Conservation (phyloP, 1,140 invertebrate species). For the Danaus plexippus region DNA sequence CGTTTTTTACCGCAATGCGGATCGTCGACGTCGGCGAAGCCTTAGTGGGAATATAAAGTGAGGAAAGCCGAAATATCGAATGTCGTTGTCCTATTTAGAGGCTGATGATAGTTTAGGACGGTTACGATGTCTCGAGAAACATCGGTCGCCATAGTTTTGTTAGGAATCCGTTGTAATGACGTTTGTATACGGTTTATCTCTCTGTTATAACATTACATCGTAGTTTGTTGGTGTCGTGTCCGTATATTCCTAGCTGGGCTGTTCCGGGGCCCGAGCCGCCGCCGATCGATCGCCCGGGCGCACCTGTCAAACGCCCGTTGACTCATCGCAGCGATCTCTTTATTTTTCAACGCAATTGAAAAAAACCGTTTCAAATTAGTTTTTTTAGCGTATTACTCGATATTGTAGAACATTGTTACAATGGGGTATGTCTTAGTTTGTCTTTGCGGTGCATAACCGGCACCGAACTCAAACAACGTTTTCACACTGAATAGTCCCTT, state of each 20-base stretch:
- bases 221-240: slow-evolving; percentile 10
- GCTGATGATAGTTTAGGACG: slow-evolving; percentile 14
- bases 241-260: slow-evolving; percentile 15
- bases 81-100: slow-evolving; percentile 3
- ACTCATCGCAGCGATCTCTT: slow-evolving; percentile 49
- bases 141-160: slow-evolving; percentile 58
- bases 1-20: slow-evolving; percentile 72
- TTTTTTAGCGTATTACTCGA: too few species aligned
- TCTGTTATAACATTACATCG: slow-evolving; percentile 1
- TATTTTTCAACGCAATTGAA: slow-evolving; percentile 56
- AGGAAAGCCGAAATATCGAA: slow-evolving; percentile 3
- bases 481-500: too few species aligned
- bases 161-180: slow-evolving; percentile 63
- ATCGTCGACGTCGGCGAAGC: slow-evolving; percentile 36
- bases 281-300: slow-evolving; percentile 60
- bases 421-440: background rate
- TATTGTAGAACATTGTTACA: too few species aligned
- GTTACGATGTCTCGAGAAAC: slow-evolving; percentile 44
- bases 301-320: slow-evolving; percentile 67
- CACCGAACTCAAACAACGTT: background rate
- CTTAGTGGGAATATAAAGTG: slow-evolving; percentile 19
- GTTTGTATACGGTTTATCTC: slow-evolving; percentile 22
- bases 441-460: slow-evolving; percentile 9
- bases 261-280: slow-evolving; percentile 25
- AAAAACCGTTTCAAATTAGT: too few species aligned